Percentiles rank a stretch among this genome's conserved stretches.
Conservation (phyloP, 35 echinoderm and acorn worm genomes). For the Amphiura filiformis region DNA sequence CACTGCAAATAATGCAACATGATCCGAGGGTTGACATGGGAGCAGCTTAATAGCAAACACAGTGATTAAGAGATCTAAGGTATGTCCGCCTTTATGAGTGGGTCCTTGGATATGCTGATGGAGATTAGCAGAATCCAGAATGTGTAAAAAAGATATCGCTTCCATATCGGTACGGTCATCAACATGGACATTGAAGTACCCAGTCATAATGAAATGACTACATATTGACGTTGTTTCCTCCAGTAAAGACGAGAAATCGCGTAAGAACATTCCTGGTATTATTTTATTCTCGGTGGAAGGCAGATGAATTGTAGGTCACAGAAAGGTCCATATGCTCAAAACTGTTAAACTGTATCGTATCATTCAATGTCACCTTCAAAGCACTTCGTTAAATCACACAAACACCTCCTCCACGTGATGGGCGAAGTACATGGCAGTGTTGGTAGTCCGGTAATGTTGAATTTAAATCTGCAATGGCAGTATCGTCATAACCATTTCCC, state of each 20-base stretch:
- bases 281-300: slow-evolving; percentile 28
- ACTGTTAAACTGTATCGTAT: not conserved
- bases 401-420: slow-evolving; percentile 27
- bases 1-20: slow-evolving; percentile 1
- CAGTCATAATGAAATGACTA: not conserved
- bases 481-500: slow-evolving; percentile 31
- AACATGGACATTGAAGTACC: slow-evolving; percentile 44
- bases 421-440: slow-evolving; percentile 3
- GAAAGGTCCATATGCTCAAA: slow-evolving; percentile 56
- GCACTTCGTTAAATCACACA: slow-evolving; percentile 21
- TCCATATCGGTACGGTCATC: slow-evolving; percentile 21
- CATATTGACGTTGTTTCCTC: not conserved
- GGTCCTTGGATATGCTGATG: slow-evolving; percentile 27
- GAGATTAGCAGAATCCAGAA: slow-evolving; percentile 39
- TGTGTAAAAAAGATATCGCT: slow-evolving; percentile 23
- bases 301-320: not conserved
- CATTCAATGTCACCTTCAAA: not conserved
- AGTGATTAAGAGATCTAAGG: slow-evolving; percentile 47
- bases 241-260: slow-evolving; percentile 7
- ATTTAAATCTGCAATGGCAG: slow-evolving; percentile 39
- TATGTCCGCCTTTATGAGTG: slow-evolving; percentile 35
- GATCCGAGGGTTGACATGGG: slow-evolving; percentile 32
- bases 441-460: slow-evolving; percentile 36
- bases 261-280: not conserved
- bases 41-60: not conserved